These are phyloP conservation scores for Ceraclea dissimilis DNA, from an alignment of 2,888 invertebrate species.

Conservation along the genomic window DNA sequence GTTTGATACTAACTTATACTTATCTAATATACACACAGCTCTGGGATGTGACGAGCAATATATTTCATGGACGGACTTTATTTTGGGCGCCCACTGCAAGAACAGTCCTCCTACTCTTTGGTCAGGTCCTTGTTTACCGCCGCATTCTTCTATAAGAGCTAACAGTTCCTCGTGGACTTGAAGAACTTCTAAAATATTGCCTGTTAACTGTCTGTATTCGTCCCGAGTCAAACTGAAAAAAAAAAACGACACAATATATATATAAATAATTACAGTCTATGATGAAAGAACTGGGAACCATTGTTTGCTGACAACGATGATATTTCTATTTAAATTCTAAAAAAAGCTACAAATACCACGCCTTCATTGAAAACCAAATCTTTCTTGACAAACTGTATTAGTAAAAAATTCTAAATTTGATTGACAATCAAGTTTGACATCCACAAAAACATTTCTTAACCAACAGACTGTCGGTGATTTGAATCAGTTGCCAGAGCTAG, in stretches of 20 bases:
- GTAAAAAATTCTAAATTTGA: too few species aligned
- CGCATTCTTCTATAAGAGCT: conserved; percentile 69
- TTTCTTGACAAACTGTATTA: too few species aligned
- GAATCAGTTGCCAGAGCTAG: too few species aligned
- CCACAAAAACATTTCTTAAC: too few species aligned
- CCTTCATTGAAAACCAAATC: too few species aligned
- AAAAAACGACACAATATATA: too few species aligned
- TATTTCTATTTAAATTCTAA: too few species aligned
- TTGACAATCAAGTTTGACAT: too few species aligned
- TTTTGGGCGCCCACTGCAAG: conserved; percentile 71
- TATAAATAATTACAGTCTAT: conserved; percentile 1
- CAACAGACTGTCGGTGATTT: too few species aligned
- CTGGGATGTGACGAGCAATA: conserved; percentile 93
- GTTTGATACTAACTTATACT: conserved; percentile 81
- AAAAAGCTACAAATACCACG: too few species aligned
- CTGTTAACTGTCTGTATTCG: conserved; percentile 80
- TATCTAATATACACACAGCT: conserved; percentile 89
- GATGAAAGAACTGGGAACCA: too few species aligned
- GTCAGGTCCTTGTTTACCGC: conserved; percentile 60
- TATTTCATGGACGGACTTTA: conserved; percentile 76
- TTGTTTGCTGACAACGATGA: too few species aligned
- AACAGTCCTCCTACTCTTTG: conserved; percentile 90
- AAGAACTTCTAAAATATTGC: conserved; percentile 83
- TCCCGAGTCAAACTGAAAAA: conserved; percentile 66
- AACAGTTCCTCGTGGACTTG: conserved; percentile 79